Base-by-base conservation (phyloP, 1,140 invertebrate genomes). In the Capitella teleta region DNA sequence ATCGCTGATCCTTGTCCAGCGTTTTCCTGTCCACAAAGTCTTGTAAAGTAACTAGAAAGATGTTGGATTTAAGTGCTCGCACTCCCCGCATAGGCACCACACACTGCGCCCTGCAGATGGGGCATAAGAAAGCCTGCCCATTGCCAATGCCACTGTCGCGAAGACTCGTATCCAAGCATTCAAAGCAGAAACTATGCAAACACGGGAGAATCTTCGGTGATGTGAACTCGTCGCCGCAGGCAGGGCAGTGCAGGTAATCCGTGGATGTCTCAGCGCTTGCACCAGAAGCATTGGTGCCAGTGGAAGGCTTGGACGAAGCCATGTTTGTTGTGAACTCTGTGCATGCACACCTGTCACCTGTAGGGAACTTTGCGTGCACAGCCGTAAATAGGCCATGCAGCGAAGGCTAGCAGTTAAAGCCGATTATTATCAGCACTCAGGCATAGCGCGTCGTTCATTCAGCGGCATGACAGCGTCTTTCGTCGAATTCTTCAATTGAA, bases 111-210 rank as follows among this genome's bases (percentile, higher is more conserved):
- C 40, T 48, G 40, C 52, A 53, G 25, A 53, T 48, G 28, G 52
- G 52, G 18, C 52, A 53, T 5, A 53, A 41, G 19, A 53, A 53
- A 18, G 46, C 52, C 28, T 53, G 44, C 10, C 52, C 52, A 14
- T 38, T 28, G 16, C 30, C 45, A n/a, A 53, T 53, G 23, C 25
- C 41, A 47, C 45, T 47, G 24, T 53, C 36, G n/a, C 23, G 16
- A 10, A 53, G 40, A 37, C 45, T 53, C n/a, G 36, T 28, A 8
- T 21, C 41, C 14, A 53, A 28, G 21, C 52, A 53, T 5, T 53
- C 52, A 18, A 24, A 49, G 38, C 52, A 53, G 52, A 53, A 53
- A 23, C 36, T 53, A 37, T 53, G 52, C 38, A 53, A 41, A 25
- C 52, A 53, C 1, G 52, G 52, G 19, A 53, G 32, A n/a, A 53